phyloP scores from a whole-genome alignment of 2,888 invertebrate species.

The Idaea dimidiata region DNA sequence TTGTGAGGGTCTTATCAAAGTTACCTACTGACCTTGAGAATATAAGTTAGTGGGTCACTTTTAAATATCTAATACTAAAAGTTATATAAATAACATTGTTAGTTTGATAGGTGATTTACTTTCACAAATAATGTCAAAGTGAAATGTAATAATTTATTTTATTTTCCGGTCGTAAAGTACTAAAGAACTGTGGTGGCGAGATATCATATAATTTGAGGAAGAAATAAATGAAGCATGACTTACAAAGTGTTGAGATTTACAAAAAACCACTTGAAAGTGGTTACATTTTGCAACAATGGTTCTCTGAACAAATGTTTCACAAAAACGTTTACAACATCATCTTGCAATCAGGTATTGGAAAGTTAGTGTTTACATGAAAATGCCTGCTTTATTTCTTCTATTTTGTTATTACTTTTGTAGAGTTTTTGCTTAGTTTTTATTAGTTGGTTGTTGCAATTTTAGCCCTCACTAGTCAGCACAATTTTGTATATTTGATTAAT shows the following conservation, averaged over 20 bases:
- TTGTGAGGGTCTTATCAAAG: not conserved
- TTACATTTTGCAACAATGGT: constrained; percentile 49
- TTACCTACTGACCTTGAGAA: not conserved
- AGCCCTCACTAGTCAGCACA: not conserved
- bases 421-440: not conserved
- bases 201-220: constrained; percentile 50
- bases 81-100: not conserved
- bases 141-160: constrained; percentile 32
- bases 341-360: constrained; percentile 67
- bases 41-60: not conserved
- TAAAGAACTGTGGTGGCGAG: constrained; percentile 64
- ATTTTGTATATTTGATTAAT: not conserved
- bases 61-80: not conserved
- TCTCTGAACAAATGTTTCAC: constrained; percentile 48
- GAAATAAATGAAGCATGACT: constrained; percentile 58
- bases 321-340: constrained; percentile 66
- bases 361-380: constrained; percentile 18
- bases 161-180: constrained; percentile 59
- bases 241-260: constrained; percentile 51
- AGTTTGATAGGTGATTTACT: not conserved
- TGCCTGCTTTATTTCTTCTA: not conserved
- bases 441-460: not conserved
- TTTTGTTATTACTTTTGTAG: not conserved
- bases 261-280: constrained; percentile 43
- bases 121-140: constrained; percentile 11